Percentiles rank a stretch among this genome's conserved stretches.
These are phyloP conservation scores for Anastrepha ludens DNA, from an alignment of 1,140 invertebrate species.

Conservation along the genomic window DNA sequence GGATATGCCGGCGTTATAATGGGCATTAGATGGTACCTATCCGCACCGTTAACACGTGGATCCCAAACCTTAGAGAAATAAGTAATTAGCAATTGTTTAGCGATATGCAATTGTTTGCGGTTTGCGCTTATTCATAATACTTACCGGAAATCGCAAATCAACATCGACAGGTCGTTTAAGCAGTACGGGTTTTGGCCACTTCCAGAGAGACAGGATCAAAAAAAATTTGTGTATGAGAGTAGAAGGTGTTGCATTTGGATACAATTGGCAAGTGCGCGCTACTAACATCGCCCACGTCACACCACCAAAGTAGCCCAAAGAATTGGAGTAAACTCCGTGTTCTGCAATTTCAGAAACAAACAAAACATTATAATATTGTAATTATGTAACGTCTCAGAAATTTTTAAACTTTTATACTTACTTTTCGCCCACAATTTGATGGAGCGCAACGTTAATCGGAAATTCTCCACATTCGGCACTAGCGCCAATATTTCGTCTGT, in stretches of 20 bases:
- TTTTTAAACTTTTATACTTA: conserved; percentile 76
- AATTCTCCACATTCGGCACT: conserved; percentile 96
- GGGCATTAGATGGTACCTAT: conserved; percentile 98
- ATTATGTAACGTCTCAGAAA: not conserved
- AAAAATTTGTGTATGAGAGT: conserved; percentile 99
- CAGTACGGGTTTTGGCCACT: conserved; percentile 98
- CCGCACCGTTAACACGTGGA: conserved; percentile 85
- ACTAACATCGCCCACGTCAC: conserved; percentile 99
- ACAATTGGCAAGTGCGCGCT: conserved; percentile 97
- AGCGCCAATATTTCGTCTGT: conserved; percentile 98
- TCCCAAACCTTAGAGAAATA: conserved; percentile 70
- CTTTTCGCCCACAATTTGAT: conserved; percentile 99
- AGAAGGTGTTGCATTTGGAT: conserved; percentile 96
- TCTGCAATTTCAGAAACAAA: conserved; percentile 75
- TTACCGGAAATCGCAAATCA: conserved; percentile 90
- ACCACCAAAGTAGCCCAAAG: conserved; percentile 97
- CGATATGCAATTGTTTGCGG: not conserved
- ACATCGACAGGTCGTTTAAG: conserved; percentile 93
- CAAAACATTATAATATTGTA: conserved; percentile 16
- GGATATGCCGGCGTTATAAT: conserved; percentile 99
- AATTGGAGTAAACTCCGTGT: conserved; percentile 98
- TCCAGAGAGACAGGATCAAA: conserved; percentile 96
- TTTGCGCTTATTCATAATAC: conserved; percentile 40
- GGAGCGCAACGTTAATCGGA: conserved; percentile 92
- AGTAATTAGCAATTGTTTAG: not conserved